These are phyloP conservation scores for Sphaeridia pumilis DNA, from an alignment of 2,888 invertebrate genomes.

Conservation along the genomic window DNA sequence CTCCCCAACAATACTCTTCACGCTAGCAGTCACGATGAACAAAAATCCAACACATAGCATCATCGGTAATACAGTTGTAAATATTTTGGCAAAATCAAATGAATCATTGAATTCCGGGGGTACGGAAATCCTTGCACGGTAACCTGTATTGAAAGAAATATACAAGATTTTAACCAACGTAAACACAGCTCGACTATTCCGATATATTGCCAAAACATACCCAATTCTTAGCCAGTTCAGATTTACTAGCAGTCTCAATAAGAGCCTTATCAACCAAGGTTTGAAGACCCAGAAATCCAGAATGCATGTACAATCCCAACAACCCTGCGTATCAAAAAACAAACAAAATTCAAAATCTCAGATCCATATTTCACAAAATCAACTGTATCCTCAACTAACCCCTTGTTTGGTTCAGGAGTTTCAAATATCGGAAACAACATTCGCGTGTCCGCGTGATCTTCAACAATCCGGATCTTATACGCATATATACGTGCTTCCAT, in stretches of 20 bases:
- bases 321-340: no score
- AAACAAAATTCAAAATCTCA: not conserved
- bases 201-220: no score
- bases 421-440: constrained; percentile 29
- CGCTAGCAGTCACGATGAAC: constrained; percentile 45
- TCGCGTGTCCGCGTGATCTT: constrained; percentile 16
- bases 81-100: constrained; percentile 37
- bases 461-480: constrained; percentile 31
- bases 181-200: no score
- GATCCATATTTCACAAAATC: no score
- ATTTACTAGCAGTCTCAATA: constrained; percentile 19
- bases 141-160: no score
- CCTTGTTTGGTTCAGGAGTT: constrained; percentile 27
- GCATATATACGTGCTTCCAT: constrained; percentile 10
- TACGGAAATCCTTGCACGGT: constrained; percentile 49
- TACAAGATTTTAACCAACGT: no score
- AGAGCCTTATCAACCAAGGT: constrained; percentile 29
- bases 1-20: constrained; percentile 50
- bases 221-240: not conserved
- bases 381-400: no score
- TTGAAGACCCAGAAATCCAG: constrained; percentile 35
- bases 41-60: constrained; percentile 43
- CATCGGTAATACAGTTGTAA: constrained; percentile 39
- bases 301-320: no score
- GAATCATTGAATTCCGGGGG: constrained; percentile 40